Percentiles rank a stretch among this genome's conserved stretches.
phyloP scores from a whole-genome alignment of 2,113 vertebrate species.

The Alosa alosa region DNA sequence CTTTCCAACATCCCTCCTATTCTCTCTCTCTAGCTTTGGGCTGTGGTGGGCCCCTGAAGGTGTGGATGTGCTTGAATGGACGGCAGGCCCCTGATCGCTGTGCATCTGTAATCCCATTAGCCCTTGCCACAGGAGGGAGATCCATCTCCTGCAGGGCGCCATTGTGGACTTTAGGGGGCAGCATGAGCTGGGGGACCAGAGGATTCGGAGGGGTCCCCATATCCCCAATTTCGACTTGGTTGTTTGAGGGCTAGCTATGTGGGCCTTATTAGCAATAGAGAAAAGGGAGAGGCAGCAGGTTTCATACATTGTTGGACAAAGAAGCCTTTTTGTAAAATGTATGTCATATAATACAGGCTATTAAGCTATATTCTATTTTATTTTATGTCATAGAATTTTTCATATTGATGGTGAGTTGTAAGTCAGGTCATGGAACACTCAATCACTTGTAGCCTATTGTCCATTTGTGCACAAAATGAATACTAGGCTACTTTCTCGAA shows the following conservation, averaged over 20 bases:
- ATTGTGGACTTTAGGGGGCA: constrained; percentile 39
- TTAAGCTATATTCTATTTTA: background rate
- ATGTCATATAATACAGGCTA: background rate
- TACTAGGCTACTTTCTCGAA: background rate
- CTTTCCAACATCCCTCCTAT: background rate
- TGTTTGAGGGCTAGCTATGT: background rate
- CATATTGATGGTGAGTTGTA: background rate
- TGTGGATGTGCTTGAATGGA: constrained; percentile 38
- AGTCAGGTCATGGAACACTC: background rate
- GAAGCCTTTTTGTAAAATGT: background rate
- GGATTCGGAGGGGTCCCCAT: background rate
- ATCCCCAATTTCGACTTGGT: background rate
- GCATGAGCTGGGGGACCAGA: constrained; percentile 23
- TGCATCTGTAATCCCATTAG: constrained; percentile 56
- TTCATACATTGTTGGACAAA: background rate
- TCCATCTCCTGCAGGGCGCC: constrained; percentile 39
- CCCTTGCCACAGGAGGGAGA: constrained; percentile 45
- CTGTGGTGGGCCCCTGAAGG: constrained; percentile 12
- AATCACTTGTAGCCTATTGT: background rate
- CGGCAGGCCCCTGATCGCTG: constrained; percentile 40
- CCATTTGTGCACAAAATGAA: background rate
- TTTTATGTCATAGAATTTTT: background rate
- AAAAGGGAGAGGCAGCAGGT: background rate
- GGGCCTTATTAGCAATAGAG: background rate
- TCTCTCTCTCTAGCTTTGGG: constrained; percentile 29